A percentile compares a stretch with the other conserved stretches of the same genome.
phyloP scores from a whole-genome alignment of 2,113 vertebrate species.

The Corythoichthys haematopterus region DNA sequence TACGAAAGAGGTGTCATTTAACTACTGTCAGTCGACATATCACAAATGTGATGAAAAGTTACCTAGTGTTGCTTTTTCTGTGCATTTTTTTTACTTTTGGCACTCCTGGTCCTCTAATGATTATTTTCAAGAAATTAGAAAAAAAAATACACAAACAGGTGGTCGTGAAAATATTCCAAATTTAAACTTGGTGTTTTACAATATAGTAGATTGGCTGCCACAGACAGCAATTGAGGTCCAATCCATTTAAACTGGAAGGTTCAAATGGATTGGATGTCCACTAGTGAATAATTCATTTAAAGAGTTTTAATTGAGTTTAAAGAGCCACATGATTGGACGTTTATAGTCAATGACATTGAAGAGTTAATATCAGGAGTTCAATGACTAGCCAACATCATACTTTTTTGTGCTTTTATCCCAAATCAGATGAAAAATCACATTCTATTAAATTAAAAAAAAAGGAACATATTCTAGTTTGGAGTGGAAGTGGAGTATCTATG shows the following conservation, averaged over 20 bases:
- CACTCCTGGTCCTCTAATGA: slow-evolving; percentile 14
- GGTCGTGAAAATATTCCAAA: slow-evolving; percentile 49
- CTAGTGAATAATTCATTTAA: too few relatives aligned
- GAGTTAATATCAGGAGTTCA: slow-evolving; percentile 37
- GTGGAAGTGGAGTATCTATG: slow-evolving; percentile 61
- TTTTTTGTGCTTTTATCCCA: slow-evolving; percentile 59
- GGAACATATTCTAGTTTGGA: slow-evolving; percentile 1
- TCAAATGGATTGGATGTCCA: too few relatives aligned
- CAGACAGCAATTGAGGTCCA: too few relatives aligned
- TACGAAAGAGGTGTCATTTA: too few relatives aligned
- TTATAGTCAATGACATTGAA: too few relatives aligned
- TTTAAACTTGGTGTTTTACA: slow-evolving; percentile 62
- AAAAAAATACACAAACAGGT: slow-evolving; percentile 37
- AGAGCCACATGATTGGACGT: too few relatives aligned
- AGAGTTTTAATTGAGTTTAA: too few relatives aligned
- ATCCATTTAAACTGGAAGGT: too few relatives aligned
- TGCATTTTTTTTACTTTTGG: too few relatives aligned
- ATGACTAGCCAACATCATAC: slow-evolving; percentile 55
- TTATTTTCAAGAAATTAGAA: slow-evolving; percentile 39
- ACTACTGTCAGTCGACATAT: too few relatives aligned
- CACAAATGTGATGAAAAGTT: too few relatives aligned
- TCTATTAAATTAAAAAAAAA: slow-evolving; percentile 16
- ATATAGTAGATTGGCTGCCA: slow-evolving; percentile 31
- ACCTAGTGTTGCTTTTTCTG: too few relatives aligned
- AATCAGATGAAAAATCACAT: slow-evolving; percentile 41